phyloP scores from a whole-genome alignment of 2,888 invertebrate genomes.

The Aspidiotus rigidus region DNA sequence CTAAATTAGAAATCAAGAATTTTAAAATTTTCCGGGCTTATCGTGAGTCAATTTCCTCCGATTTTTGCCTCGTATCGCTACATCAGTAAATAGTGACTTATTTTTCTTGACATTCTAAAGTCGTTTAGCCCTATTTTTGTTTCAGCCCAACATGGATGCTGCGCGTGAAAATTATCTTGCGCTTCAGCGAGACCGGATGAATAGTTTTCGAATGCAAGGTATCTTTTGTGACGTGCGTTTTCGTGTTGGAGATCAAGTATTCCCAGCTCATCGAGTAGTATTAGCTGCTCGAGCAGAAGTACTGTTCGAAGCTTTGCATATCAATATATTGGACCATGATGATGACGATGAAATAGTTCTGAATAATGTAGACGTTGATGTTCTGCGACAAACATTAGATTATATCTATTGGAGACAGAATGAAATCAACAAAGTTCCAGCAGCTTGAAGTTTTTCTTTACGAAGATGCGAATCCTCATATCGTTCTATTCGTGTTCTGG shows the following conservation, averaged over 20 bases:
- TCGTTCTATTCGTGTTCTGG: too few species aligned
- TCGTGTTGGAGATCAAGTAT: conserved; percentile 16
- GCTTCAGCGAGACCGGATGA: conserved; percentile 5
- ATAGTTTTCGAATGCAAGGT: conserved; percentile 8
- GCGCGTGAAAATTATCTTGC: neutral
- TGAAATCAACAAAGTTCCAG: conserved; percentile 18
- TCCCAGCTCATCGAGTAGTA: conserved; percentile 20
- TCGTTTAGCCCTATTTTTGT: too few species aligned
- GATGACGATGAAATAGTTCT: conserved; percentile 22
- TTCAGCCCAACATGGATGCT: too few species aligned
- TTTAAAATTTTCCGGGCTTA: too few species aligned
- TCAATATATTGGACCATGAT: conserved; percentile 18
- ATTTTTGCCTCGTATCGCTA: too few species aligned
- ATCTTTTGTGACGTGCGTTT: conserved; percentile 23
- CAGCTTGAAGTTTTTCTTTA: conserved; percentile 8
- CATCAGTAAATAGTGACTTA: too few species aligned
- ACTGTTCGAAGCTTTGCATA: conserved; percentile 9
- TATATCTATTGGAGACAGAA: conserved; percentile 18
- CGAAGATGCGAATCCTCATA: too few species aligned
- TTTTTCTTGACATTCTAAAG: too few species aligned
- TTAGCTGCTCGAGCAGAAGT: conserved; percentile 26
- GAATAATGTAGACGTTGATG: conserved; percentile 20
- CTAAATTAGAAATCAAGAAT: too few species aligned
- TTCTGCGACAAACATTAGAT: conserved; percentile 15
- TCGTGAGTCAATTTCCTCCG: too few species aligned